These are phyloP conservation scores for Xenentodon cancila DNA, from an alignment of 2,797 vertebrate species.

Conservation along the genomic window DNA sequence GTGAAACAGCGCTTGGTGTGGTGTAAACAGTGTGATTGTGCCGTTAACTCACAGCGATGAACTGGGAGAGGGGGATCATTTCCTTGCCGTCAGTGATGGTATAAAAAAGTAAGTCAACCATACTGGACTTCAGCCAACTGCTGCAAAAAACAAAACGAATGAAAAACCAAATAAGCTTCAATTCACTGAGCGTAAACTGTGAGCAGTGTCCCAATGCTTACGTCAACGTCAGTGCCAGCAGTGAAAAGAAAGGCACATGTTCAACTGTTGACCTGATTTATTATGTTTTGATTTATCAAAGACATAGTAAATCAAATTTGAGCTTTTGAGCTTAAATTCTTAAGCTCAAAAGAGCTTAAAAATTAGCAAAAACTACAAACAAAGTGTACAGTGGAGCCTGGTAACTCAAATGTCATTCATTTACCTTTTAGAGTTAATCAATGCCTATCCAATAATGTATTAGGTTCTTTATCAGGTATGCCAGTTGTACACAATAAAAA, in stretches of 20 bases:
- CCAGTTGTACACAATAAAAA: no score
- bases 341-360: no score
- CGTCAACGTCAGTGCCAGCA: constrained; percentile 22
- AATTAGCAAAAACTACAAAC: no score
- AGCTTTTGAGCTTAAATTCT: no score
- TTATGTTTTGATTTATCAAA: no score
- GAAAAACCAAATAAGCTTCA: neutral
- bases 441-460: no score
- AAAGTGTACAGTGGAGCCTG: no score
- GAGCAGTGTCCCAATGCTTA: constrained; percentile 5
- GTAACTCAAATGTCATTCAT: no score
- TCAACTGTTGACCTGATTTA: constrained; percentile 11
- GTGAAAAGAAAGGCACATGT: constrained; percentile 18
- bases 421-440: no score
- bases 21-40: constrained; percentile 12
- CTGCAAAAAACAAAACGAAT: constrained; percentile 42
- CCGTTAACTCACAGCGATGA: constrained; percentile 84
- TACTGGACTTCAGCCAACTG: constrained; percentile 76
- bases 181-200: constrained; percentile 8
- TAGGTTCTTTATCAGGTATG: no score
- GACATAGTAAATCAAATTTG: no score
- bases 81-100: constrained; percentile 90
- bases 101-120: constrained; percentile 91
- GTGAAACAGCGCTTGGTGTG: constrained; percentile 8
- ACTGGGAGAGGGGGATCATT: constrained; percentile 85